Base-by-base conservation (phyloP, 2,888 invertebrate genomes). In the Caenorhabditis doughertyi region DNA sequence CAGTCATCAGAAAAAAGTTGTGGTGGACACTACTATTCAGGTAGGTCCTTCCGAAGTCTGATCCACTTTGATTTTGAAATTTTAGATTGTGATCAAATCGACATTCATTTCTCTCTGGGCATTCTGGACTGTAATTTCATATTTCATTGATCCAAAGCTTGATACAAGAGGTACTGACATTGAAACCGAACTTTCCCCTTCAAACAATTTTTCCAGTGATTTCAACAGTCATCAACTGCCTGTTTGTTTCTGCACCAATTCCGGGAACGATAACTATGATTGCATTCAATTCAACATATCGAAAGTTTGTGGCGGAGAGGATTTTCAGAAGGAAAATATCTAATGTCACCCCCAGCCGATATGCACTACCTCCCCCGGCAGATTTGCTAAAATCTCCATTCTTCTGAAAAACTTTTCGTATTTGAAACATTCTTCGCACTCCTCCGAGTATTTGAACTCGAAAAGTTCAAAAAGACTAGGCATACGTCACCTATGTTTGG, bases 11-110 rank as follows among this genome's bases (percentile, higher is more conserved):
- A 73, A 47, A 32, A 73, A 65, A 44, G 44, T 73, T 5, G 32
- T 73, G 3, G 39, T 73, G n/a, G 73, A 73, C 29, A 73, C 73
- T 11, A 65, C 55, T 16, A 51, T 73, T 9, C 73, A 73, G 73
- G 64, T 73, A 42, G 13, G 9, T 13, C 42, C 42, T 8, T 47
- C 18, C 7, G n/a, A n/a, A n/a, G 18, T 18, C 44, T 8, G 7
- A n/a, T 18, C 18, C 13, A 13, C n/a, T 18, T 7, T 42, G 13
- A 42, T 42, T 16, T 16, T 18, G 3, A 18, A 13, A 47, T 58
- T 62, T 18, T 60, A 73, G 73, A 73, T 73, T 4, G 25, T 73
- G n/a, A 73, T 73, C 5, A 65, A 64, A 44, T 53, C 62, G 3
- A 23, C 32, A 1, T 73, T 73, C 47, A 64, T 73, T 5, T 39